Base-by-base conservation (phyloP, 35 echinoderm and acorn worm genomes). In the Hemicentrotus pulcherrimus region DNA sequence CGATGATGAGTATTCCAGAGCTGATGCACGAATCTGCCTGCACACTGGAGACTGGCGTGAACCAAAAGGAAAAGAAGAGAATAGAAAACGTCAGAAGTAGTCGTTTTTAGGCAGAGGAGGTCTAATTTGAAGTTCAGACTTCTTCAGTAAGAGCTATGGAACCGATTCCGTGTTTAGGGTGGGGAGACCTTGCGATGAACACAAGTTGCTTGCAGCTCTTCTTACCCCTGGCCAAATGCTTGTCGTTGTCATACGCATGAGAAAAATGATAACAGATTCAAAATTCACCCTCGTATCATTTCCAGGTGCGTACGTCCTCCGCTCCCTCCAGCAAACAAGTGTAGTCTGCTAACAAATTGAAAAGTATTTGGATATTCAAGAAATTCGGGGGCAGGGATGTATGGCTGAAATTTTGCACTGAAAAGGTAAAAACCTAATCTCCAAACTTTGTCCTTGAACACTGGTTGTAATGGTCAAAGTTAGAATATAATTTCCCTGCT, bases 201-300 rank as follows among this genome's bases (percentile, higher is more conserved):
- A 78, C 65, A 78, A 78, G 24, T 28, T 78, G 65, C 22, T 28
- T 78, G 65, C 22, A 7, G 22, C 65, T 78, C 65, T 22, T 28
- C 8, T 28, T 78, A 78, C 19, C 65, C 65, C 65, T 28, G 65
- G 65, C 6, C 0, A 18, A 78, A 78, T 78, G 65, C 52, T 59
- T 11, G 11, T n/a, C n/a, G n/a, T 14, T 59, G 52, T 41, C 35
- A 3, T 16, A 59, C 9, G 52, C 6, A 18, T 78, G 65, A 78
- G 65, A 78, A 78, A 59, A 78, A 78, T 78, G 65, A 78, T 78
- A 78, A 78, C 65, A 78, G 65, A 78, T 78, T 78, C 18, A 78
- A 78, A 78, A 78, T 28, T 78, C 65, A 78, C 65, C 28, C 65
- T 78, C 65, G 1, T 78, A 78, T 78, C 18, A 78, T 78, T 78